Base-by-base conservation (phyloP, 2,888 invertebrate genomes). In the Alcis repandata region DNA sequence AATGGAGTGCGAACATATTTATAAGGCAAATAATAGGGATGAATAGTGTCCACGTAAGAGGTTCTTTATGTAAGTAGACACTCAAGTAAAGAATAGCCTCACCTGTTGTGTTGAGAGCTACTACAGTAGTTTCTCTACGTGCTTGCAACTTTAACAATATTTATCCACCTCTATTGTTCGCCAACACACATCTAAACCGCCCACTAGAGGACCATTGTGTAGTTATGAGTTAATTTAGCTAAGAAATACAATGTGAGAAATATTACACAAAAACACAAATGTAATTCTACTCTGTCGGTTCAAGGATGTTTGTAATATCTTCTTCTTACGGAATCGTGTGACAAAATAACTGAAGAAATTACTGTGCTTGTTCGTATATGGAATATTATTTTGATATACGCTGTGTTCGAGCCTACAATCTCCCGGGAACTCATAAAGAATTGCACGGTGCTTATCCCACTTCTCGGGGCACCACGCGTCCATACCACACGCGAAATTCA, bases 401-500 rank as follows among this genome's bases (percentile, higher is more conserved):
- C 59, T 15, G 56, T 56, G 33, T 48, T 36, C 59, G 59, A 54
- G 53, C 57, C 63, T 60, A 70, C 65, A 66, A 59, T 67, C 63
- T 79, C 77, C 73, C 68, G 73, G 70, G 73, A 79, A 75, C 79
- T 82, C 82, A 80, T 86, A 84, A 82, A 84, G 79, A 82, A 85
- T 79, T 77, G 77, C 78, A 76, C 70, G 74, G 72, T 73, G 73
- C 75, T 82, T 80, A 80, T 78, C 73, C 77, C 70, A 73, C 70
- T 71, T 73, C 59, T 68, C 74, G 69, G 69, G 71, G 70, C 77
- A 78, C 76, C 79, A 74, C 80, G 79, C 81, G 82, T 82, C 83
- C 84, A 80, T 85, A 85, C 85, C 84, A 76, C 83, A 83, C 80
- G 80, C 74, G 76, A 85, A 84, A 83, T 84, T 85, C 83, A 85